These are phyloP conservation scores for Camponotus fellah DNA, from an alignment of 2,888 invertebrate genomes.

Conservation along the genomic window DNA sequence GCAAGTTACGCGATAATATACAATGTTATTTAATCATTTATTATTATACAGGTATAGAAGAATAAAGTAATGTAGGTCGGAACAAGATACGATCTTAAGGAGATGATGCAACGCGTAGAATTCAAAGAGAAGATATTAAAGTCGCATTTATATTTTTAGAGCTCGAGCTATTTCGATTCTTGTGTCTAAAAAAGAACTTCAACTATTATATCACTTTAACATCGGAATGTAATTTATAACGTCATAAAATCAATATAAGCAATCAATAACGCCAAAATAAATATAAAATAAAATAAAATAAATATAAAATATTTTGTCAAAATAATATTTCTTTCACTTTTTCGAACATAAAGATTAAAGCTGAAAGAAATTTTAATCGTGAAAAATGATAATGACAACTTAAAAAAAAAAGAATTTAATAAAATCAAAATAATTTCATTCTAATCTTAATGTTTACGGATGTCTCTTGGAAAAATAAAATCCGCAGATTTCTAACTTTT, in stretches of 20 bases:
- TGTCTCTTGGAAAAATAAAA: neutral
- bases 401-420: neutral
- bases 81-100: neutral
- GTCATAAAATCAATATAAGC: too few species aligned
- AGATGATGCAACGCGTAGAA: slow-evolving; percentile 8
- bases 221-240: too few species aligned
- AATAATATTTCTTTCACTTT: neutral
- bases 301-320: neutral
- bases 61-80: neutral
- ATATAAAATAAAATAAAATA: too few species aligned
- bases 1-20: neutral
- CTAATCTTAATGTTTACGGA: neutral
- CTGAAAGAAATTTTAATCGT: neutral
- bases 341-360: neutral
- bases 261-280: too few species aligned
- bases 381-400: neutral
- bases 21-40: neutral
- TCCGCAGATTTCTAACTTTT: neutral
- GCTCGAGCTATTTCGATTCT: neutral
- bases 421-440: neutral
- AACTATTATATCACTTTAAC: neutral
- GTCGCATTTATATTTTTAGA: slow-evolving; percentile 17
- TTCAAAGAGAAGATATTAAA: slow-evolving; percentile 23
- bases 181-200: neutral
- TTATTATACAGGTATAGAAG: too few species aligned